Evolutionary conservation across 2,113 vertebrate genomes (phyloP), one percentile per base, ranked within the genome.

Genomic region (Bombycilla garrulus): DNA sequence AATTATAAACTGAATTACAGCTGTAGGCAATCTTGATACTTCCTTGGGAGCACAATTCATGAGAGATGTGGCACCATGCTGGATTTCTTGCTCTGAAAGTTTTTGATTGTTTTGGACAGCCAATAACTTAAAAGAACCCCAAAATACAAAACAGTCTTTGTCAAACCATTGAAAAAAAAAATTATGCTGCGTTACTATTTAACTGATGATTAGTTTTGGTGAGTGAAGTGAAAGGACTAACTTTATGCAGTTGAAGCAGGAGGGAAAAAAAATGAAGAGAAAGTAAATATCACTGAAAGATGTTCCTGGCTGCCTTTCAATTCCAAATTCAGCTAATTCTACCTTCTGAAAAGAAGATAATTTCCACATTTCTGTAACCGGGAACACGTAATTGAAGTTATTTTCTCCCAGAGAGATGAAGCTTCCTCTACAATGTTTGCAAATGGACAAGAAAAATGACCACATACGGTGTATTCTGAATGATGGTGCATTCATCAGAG

Each of bases 261-360:
- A 26, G 44, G 28, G n/a, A n/a, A 53, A 67, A 82, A 88, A 88
- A 76, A 36, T 56, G 78, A 77, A 65, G 58, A 58, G 65, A 93
- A 97, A 38, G 36, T 96, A 97, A 94, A 95, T 95, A 92, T 97
- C 93, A 93, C 89, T 96, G 88, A 96, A 96, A 95, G 71, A 95
- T 89, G 76, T 94, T 96, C 95, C 96, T 98, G 96, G 92, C 97
- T 97, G 94, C 90, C 66, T 97, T 97, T 98, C 97, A 97, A 8
- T 95, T 98, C 95, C 86, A 97, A 97, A 97, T 83, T 86, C 90
- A 81, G 72, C 97, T 97, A 98, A 98, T 97, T 97, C 97, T 97
- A 92, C 97, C 97, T 97, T 98, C 95, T 97, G 97, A 98, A 98
- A 97, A 97, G 97, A 98, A 97, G 96, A 97, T 98, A 97, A 97